Evolutionary conservation across 2,888 invertebrate genomes (phyloP).

Genomic region (Sesia bembeciformis): DNA sequence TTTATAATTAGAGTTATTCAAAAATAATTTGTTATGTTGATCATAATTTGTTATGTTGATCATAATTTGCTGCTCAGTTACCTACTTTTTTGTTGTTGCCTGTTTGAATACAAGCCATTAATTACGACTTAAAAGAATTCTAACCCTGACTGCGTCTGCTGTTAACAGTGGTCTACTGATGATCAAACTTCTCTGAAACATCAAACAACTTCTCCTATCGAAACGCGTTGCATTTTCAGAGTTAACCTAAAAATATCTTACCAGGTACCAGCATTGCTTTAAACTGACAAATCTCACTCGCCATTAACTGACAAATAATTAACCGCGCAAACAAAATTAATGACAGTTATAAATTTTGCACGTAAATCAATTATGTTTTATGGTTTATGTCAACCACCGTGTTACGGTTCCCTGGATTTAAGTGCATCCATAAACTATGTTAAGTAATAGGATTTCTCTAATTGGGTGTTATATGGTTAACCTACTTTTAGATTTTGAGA

Average conservation of each 20-base stretch:
- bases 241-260: not conserved
- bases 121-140: no score
- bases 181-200: no score
- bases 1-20: no score
- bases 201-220: no score
- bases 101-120: no score
- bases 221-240: no score
- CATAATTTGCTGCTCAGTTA: no score
- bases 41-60: no score
- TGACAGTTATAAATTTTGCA: constrained; percentile 20
- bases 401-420: constrained; percentile 3
- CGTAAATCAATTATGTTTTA: constrained; percentile 30
- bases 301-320: constrained; percentile 12
- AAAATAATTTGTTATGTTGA: no score
- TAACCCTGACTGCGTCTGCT: no score
- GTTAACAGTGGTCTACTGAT: no score
- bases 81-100: no score
- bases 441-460: constrained; percentile 7
- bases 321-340: constrained; percentile 12
- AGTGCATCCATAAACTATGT: constrained; percentile 11
- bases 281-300: constrained; percentile 7
- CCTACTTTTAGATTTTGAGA: constrained; percentile 2
- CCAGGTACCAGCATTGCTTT: not conserved
- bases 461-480: constrained; percentile 5
- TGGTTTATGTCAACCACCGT: constrained; percentile 11